Evolutionary conservation across 2,113 vertebrate species (phyloP).

Genomic region (Clarias gariepinus): DNA sequence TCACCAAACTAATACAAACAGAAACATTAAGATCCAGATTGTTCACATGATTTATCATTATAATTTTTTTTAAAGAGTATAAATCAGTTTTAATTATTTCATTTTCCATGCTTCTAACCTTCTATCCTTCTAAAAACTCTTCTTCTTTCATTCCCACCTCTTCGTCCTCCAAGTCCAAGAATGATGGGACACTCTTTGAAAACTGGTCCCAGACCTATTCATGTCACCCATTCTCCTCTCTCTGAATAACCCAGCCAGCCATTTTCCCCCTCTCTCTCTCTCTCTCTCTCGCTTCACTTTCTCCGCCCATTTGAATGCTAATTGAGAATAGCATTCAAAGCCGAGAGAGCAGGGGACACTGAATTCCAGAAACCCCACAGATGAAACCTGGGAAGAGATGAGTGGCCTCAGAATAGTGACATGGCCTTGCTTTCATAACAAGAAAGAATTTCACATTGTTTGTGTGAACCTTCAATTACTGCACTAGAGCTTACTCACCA

Average conservation of each 20-base stretch:
- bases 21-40: not conserved
- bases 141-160: slow-evolving; percentile 14
- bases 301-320: slow-evolving; percentile 68
- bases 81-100: not conserved
- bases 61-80: not conserved
- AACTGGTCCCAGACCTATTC: slow-evolving; percentile 45
- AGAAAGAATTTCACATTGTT: slow-evolving; percentile 19
- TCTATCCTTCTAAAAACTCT: slow-evolving; percentile 22
- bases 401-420: slow-evolving; percentile 49
- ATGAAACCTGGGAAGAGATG: slow-evolving; percentile 62
- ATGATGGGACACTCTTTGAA: slow-evolving; percentile 30
- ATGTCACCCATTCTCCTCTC: slow-evolving; percentile 54
- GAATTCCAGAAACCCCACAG: slow-evolving; percentile 60
- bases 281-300: slow-evolving; percentile 34
- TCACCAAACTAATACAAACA: not conserved
- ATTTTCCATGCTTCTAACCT: not conserved
- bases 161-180: slow-evolving; percentile 31
- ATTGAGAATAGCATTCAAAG: slow-evolving; percentile 71
- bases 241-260: slow-evolving; percentile 57
- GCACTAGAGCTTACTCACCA: slow-evolving; percentile 30
- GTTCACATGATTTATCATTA: not conserved
- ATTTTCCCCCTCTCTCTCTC: slow-evolving; percentile 28
- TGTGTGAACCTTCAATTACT: slow-evolving; percentile 25
- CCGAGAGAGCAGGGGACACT: slow-evolving; percentile 59
- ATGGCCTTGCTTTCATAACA: slow-evolving; percentile 42